phyloP scores from a whole-genome alignment of 2,888 invertebrate species.

The Acanthoscelides obtectus region DNA sequence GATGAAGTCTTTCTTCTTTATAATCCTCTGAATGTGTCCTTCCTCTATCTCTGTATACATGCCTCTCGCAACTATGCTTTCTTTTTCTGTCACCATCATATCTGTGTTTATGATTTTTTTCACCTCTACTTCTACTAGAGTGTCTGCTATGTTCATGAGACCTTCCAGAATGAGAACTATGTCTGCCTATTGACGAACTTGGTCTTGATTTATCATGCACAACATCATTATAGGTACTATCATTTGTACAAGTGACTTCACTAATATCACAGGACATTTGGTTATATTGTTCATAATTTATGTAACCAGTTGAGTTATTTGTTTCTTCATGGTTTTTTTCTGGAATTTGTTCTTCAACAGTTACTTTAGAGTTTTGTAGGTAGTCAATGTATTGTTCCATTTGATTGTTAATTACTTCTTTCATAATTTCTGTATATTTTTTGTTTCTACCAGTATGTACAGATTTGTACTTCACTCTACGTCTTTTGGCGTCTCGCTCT shows the following conservation, averaged over 20 bases:
- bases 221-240: background rate
- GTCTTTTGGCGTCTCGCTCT: conserved; percentile 57
- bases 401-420: conserved; percentile 57
- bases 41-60: background rate
- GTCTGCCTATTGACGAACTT: background rate
- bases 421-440: conserved; percentile 56
- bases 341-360: background rate
- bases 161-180: background rate
- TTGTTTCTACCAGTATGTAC: conserved; percentile 53
- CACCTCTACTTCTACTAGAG: background rate
- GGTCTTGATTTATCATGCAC: background rate
- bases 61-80: background rate
- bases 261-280: background rate
- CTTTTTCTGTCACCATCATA: background rate
- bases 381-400: conserved; percentile 42
- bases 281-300: background rate
- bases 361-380: background rate
- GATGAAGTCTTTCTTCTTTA: background rate
- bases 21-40: background rate
- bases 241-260: background rate
- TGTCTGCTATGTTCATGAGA: background rate
- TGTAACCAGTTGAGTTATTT: background rate
- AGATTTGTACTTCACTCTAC: conserved; percentile 54
- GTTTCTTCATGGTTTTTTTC: background rate
- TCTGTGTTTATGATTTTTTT: background rate